Evolutionary conservation across 2,797 vertebrate genomes (phyloP).

Genomic region (Sciurus vulgaris): DNA sequence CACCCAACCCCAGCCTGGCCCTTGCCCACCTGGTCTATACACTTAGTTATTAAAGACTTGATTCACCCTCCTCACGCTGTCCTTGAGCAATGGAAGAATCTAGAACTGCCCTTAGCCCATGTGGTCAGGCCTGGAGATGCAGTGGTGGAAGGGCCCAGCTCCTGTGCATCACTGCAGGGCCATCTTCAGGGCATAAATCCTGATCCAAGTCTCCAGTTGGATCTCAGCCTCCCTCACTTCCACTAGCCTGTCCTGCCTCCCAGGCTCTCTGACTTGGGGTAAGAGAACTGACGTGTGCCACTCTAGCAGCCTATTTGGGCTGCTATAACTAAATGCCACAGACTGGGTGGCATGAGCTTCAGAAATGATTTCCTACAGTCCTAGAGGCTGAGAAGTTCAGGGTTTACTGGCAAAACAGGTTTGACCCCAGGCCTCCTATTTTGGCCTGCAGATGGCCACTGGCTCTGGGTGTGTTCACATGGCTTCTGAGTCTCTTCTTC

Average conservation of each 20-base stretch:
- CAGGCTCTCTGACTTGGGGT: neutral
- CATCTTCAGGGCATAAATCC: fast-evolving
- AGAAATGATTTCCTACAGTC: neutral
- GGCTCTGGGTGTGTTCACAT: too few relatives aligned
- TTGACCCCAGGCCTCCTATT: neutral
- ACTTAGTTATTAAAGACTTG: neutral
- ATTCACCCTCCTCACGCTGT: neutral
- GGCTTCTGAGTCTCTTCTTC: too few relatives aligned
- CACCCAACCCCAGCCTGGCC: fast-evolving
- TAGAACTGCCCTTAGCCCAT: too few relatives aligned
- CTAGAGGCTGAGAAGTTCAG: neutral
- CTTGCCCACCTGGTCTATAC: neutral
- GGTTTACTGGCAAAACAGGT: fast-evolving
- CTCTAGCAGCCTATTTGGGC: neutral
- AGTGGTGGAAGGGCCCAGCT: neutral
- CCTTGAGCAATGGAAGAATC: neutral
- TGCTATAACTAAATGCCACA: neutral
- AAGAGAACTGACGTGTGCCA: too few relatives aligned
- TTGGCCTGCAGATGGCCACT: too few relatives aligned
- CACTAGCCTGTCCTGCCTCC: neutral
- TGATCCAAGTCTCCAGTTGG: too few relatives aligned
- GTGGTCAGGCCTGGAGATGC: fast-evolving
- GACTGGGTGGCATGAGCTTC: neutral
- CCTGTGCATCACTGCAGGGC: too few relatives aligned
- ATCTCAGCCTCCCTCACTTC: neutral